Base-by-base conservation (phyloP, 2,888 invertebrate species). In the Ochropleura leucogaster region DNA sequence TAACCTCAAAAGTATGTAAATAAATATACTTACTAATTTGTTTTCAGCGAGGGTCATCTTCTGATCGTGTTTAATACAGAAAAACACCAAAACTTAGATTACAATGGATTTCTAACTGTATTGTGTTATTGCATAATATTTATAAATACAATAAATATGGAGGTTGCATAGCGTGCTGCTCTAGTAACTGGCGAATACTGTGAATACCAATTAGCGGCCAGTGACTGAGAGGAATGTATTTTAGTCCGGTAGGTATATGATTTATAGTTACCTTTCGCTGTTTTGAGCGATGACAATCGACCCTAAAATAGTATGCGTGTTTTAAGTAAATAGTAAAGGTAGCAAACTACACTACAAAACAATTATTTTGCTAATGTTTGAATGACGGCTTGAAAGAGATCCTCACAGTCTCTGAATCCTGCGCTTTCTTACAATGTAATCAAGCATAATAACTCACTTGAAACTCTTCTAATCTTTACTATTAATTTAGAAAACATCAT, bases 21-120 rank as follows among this genome's bases (percentile, higher is more conserved):
- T 75, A 83, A 74, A 68, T 65, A 72, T 60, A 92, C 93, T 92
- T 87, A 93, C 93, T 53, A 92, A 81, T 90, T 90, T 92, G 18
- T 89, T 83, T 79, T 89, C 79, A 64, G 83, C 82, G 57, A 85
- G 40, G 78, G 88, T 65, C 92, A 92, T 92, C 84, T 83, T 88
- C 73, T 30, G 3, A 62, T 51, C 59, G 42, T 40, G 12, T 40
- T 55, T 40, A 57, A 66, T 30, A 42, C 49, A 59, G n/a, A 44
- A 70, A 12, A 40, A 14, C 14, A 57, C 30, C 16, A 53, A 44
- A 30, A 18, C 20, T 16, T 9, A 47, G 20, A 66, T 40, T 55
- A 62, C 10, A 68, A 40, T 7, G 5, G 16, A 55, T 44, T 57
- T 59, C 40, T 18, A 46, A 60, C 18, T 60, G 59, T 59, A 7